A percentile compares a stretch with the other conserved stretches of the same genome.
phyloP scores from a whole-genome alignment of 2,113 vertebrate genomes.

The Nesospiza acunhae region DNA sequence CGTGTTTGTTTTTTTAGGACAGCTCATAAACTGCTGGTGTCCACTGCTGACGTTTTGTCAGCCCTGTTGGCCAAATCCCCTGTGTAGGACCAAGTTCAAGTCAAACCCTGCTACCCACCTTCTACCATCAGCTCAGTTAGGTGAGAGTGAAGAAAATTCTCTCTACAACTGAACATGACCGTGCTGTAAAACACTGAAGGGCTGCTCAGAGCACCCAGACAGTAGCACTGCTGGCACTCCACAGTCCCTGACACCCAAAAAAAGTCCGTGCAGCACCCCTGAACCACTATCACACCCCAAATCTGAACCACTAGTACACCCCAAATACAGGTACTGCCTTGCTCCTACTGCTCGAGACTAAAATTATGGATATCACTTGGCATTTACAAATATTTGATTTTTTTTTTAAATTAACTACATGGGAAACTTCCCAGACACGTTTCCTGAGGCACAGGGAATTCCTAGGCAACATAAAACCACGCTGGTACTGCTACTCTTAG shows the following conservation, averaged over 20 bases:
- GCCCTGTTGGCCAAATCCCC: rapidly evolving
- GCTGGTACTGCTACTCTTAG: rapidly evolving
- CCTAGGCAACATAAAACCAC: rapidly evolving
- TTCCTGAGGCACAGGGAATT: rapidly evolving
- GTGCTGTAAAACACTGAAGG: neutral
- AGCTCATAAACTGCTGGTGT: rapidly evolving
- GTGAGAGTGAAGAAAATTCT: rapidly evolving
- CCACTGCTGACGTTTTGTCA: rapidly evolving
- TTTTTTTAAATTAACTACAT: rapidly evolving
- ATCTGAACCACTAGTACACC: rapidly evolving
- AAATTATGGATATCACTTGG: rapidly evolving
- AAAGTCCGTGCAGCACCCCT: neutral
- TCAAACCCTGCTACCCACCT: neutral
- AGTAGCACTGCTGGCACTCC: rapidly evolving
- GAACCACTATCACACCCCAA: rapidly evolving
- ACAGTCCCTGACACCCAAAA: no score
- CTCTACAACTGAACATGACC: rapidly evolving
- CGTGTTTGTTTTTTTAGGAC: rapidly evolving
- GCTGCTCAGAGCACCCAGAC: neutral
- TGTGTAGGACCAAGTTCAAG: rapidly evolving
- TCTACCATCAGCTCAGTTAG: rapidly evolving
- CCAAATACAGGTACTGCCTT: rapidly evolving
- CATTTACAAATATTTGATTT: rapidly evolving
- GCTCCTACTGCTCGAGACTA: rapidly evolving
- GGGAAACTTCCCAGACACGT: rapidly evolving